A percentile compares a stretch with the other conserved stretches of the same genome.
Evolutionary conservation across 2,888 invertebrate genomes (phyloP).

Genomic region (Clitarchus hookeri): DNA sequence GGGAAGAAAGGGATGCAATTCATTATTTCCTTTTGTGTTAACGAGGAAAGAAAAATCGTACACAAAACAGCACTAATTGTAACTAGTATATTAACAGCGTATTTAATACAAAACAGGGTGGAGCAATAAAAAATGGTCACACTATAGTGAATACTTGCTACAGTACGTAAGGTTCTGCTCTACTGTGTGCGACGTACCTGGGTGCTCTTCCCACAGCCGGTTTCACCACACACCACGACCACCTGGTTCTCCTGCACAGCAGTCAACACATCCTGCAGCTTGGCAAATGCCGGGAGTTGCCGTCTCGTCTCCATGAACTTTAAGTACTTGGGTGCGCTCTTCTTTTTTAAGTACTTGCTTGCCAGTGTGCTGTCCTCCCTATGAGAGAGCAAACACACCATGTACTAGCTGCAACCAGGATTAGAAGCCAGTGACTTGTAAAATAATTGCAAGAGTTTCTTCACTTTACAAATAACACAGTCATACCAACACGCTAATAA

Average conservation of each 20-base stretch:
- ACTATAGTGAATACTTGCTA: neutral
- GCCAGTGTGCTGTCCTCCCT: constrained; percentile 67
- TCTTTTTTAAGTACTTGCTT: constrained; percentile 64
- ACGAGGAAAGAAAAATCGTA: no score
- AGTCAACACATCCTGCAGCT: constrained; percentile 69
- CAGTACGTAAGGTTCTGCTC: neutral
- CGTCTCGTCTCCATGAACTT: constrained; percentile 67
- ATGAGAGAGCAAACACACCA: neutral
- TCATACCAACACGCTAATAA: no score
- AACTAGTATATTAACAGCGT: no score
- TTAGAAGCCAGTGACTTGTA: no score
- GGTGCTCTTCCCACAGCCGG: constrained; percentile 83
- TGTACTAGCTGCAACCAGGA: no score
- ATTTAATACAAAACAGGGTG: no score
- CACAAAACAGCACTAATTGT: no score
- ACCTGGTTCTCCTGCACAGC: constrained; percentile 67
- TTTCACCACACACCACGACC: constrained; percentile 79
- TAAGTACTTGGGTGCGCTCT: constrained; percentile 64
- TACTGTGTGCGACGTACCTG: constrained; percentile 57
- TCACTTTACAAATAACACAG: no score
- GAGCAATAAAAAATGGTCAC: no score
- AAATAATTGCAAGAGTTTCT: no score
- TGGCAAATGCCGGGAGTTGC: constrained; percentile 74
- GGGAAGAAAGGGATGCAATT: no score
- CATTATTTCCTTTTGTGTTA: no score